Evolutionary conservation across 1,140 invertebrate genomes (phyloP), one percentile per base, ranked within the genome.

Genomic region (Anadara kagoshimensis): DNA sequence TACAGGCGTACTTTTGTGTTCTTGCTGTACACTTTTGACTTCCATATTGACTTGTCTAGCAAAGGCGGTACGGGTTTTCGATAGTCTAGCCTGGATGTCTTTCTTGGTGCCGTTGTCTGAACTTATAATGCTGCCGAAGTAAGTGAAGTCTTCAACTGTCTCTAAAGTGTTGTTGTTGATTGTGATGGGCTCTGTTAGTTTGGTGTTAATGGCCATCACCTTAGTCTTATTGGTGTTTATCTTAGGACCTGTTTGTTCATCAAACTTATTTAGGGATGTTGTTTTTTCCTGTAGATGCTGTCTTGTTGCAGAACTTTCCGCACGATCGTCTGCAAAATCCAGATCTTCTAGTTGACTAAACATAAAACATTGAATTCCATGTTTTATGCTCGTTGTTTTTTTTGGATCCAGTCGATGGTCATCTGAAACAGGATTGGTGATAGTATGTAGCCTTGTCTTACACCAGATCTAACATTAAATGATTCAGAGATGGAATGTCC

Each of bases 251-350:
- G 51, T 57, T 45, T 67, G 16, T 57, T 57, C 16, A 12, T 20
- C 51, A 57, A 20, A 57, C 0, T 0, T 58, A 24, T 44, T 41
- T 5, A 71, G 14, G n/a, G 1, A 1, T 45, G 47, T 64, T 44
- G 71, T 65, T 24, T 77, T 77, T n/a, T 75, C 67, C 49, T 70
- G 62, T n/a, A 78, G 41, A 24, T 77, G 51, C 16, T 63, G 29
- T n/a, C 67, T 49, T 56, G 26, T 71, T 26, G 56, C 24, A 18
- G 64, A 63, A 29, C 71, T 56, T 24, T 73, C 44, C 20, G 73
- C 62, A 18, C 75, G 57, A 53, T 78, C 76, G 47, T 78, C 70
- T 64, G 76, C 72, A 75, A 80, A 80, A 43, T 75, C 72, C 1
- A 72, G 61, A 45, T 78, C 78, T 58, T 77, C 70, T 7, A 80